These are phyloP conservation scores for Boleophthalmus pectinirostris DNA, from an alignment of 2,113 vertebrate species.

Conservation along the genomic window DNA sequence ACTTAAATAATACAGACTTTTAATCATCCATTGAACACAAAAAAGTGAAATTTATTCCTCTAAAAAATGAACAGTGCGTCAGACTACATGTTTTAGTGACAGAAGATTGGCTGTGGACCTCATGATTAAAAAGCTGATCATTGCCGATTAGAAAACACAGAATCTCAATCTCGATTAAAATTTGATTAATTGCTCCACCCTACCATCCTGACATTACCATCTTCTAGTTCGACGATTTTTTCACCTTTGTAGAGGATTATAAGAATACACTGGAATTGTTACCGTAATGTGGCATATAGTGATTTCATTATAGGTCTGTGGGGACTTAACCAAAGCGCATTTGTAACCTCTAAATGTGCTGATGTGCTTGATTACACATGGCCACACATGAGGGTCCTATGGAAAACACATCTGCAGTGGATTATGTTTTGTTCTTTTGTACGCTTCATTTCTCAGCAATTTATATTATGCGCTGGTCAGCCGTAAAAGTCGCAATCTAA, in stretches of 20 bases:
- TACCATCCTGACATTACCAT: neutral
- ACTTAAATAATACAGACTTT: no score
- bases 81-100: no score
- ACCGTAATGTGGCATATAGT: neutral
- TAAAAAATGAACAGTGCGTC: no score
- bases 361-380: constrained; percentile 4
- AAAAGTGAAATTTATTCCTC: no score
- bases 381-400: neutral
- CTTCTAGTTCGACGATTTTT: neutral
- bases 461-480: constrained; percentile 36
- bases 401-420: constrained; percentile 6
- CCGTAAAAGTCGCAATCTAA: constrained; percentile 23
- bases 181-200: no score
- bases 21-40: no score
- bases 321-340: neutral
- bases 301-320: neutral
- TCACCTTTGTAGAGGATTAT: neutral
- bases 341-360: constrained; percentile 8
- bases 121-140: no score
- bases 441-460: constrained; percentile 50
- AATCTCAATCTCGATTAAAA: no score
- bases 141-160: no score
- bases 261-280: constrained; percentile 1
- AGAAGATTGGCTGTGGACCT: no score
- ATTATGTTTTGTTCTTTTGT: constrained; percentile 10